Evolutionary conservation across 2,113 vertebrate genomes (phyloP), one percentile per base, ranked within the genome.

Genomic region (Euleptes europaea): DNA sequence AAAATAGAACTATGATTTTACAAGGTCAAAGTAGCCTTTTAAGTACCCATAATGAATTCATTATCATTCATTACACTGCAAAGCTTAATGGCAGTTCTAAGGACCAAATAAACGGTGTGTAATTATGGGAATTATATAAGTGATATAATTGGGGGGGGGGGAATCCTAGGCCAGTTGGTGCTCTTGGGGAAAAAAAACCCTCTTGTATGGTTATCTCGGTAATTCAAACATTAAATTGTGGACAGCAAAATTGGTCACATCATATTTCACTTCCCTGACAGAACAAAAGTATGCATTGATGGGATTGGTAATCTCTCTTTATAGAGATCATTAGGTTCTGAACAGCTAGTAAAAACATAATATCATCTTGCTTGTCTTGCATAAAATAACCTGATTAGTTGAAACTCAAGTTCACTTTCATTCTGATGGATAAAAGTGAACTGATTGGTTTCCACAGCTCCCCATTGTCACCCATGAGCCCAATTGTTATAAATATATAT

Each of bases 81-180:
- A 93, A 94, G 90, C 86, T 93, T 93, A 95, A 94, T 94, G 90
- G 91, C 94, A 92, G 88, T 95, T 95, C 91, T 92, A 89, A 88
- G 95, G 94, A 95, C 94, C 95, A 92, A 92, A 91, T 93, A 96
- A 96, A 96, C 94, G 94, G 89, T 94, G 90, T 86, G 87, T 93
- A 95, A 95, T 97, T 95, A 96, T 89, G 73, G n/a, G 86, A 94
- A 94, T 90, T 91, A 91, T 91, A 93, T 95, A 92, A 94, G 93
- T 92, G 89, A 90, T 84, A 90, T 91, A 94, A 95, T 74, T 89
- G 74, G 60, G 80, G 92, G 21, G n/a, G n/a, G n/a, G 78, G 89
- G 94, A 90, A 90, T 90, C 86, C 90, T 88, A 89, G 78, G 94
- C 84, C 80, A 84, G 91, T 90, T 92, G 87, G 79, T 84, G 84